Evolutionary conservation across 1,140 invertebrate species (phyloP), one percentile per base, ranked within the genome.

Genomic region (Lucilia sericata): DNA sequence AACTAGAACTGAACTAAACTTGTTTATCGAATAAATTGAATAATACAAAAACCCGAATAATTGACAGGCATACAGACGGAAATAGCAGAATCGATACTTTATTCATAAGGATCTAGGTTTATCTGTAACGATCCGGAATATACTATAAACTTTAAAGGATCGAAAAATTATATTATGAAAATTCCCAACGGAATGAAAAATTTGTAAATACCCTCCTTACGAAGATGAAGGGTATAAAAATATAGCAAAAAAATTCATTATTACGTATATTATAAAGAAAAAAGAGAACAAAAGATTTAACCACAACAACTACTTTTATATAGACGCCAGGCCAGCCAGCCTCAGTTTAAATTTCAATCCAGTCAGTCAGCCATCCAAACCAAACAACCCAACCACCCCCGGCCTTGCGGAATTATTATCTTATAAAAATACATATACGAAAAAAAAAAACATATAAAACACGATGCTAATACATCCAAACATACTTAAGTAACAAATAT

Each of bases 271-370:
- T 42, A 55, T 55, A 21, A 70, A 70, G 8, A 80, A 36, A 47
- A 25, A 80, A 51, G 76, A 51, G 76, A 80, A 80, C 76, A 80
- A 80, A 80, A 80, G 42, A 80, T 80, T 80, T 80, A 80, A 80
- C 76, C 76, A 49, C 76, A 80, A 80, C 42, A 80, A 80, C 76
- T 21, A 70, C 65, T 70, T 70, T 19, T 70, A n/a, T 70, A 30
- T 80, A 80, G 76, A 80, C 42, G 76, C 76, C 76, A 80, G 76
- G 47, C 80, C 47, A 51, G 80, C 13, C 76, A 80, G 76, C 19
- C 76, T 80, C 42, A 30, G 76, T 80, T 80, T 80, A n/a, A 80
- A 80, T 80, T 80, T 80, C 76, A 80, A 82, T n/a, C 80, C 47
- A 51, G 80, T 25, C 80, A 30, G 51, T 55, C 80, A 78, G 42